Conservation (phyloP, 2,888 invertebrate species). For the Temnothorax ravouxi region DNA sequence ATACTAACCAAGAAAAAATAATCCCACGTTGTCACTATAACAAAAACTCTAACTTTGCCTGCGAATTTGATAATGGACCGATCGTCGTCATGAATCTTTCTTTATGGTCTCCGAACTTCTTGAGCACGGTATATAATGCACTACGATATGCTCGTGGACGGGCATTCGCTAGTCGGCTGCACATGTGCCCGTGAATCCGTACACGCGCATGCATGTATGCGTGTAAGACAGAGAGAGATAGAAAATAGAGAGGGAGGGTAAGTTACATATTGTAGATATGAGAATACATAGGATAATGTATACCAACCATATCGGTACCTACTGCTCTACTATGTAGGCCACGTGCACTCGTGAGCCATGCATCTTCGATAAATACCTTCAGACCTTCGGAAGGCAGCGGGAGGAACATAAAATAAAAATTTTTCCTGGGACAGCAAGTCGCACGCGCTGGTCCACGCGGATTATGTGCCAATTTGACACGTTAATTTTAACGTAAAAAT, state of each 20-base stretch:
- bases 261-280: constrained; percentile 65
- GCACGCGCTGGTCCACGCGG: constrained; percentile 33
- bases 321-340: constrained; percentile 67
- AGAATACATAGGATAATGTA: constrained; percentile 69
- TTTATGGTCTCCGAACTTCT: constrained; percentile 79
- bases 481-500: constrained; percentile 30
- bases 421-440: constrained; percentile 63
- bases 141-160: constrained; percentile 49
- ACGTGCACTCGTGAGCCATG: constrained; percentile 69
- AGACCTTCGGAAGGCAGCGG: constrained; percentile 39
- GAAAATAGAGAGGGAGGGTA: neutral
- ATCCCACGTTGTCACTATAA: constrained; percentile 26
- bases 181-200: constrained; percentile 30
- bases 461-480: constrained; percentile 41
- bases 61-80: constrained; percentile 79
- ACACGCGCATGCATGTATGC: constrained; percentile 1
- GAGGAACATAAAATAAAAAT: constrained; percentile 62
- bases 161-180: constrained; percentile 41
- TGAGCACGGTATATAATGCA: constrained; percentile 71
- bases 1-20: constrained; percentile 54
- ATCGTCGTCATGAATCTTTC: constrained; percentile 82
- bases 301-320: constrained; percentile 64
- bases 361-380: constrained; percentile 76
- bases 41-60: constrained; percentile 66
- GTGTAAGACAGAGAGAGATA: constrained; percentile 7